A percentile compares a stretch with the other conserved stretches of the same genome.
These are phyloP conservation scores for Agapornis roseicollis DNA, from an alignment of 2,113 vertebrate genomes.

Conservation along the genomic window DNA sequence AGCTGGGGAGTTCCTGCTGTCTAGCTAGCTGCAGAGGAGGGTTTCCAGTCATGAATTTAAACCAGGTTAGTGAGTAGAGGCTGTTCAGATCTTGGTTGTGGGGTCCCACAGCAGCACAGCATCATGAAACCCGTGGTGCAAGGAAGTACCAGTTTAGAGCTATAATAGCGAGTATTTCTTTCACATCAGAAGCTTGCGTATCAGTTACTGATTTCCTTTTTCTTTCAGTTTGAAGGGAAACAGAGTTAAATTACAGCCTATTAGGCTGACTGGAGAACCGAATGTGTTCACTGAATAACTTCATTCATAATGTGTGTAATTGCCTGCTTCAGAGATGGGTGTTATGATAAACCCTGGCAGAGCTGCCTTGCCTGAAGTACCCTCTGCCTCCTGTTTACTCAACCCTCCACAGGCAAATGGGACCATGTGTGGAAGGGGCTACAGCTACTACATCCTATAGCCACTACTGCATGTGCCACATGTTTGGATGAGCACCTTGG, in stretches of 20 bases:
- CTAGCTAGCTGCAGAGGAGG: not conserved
- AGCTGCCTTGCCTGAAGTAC: not conserved
- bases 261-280: not conserved
- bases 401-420: not conserved
- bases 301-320: not conserved
- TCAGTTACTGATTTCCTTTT: not conserved
- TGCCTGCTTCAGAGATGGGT: not conserved
- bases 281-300: not conserved
- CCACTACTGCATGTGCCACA: fast-evolving
- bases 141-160: not conserved
- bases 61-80: not conserved
- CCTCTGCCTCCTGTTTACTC: not conserved
- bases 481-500: not conserved
- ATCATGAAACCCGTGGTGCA: not conserved
- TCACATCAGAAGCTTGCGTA: not conserved
- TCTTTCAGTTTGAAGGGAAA: not conserved
- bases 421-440: not conserved
- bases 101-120: not conserved
- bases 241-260: not conserved
- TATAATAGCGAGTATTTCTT: not conserved
- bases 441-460: not conserved
- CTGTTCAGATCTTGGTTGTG: not conserved
- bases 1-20: not conserved
- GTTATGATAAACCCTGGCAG: not conserved
- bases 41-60: not conserved